Evolutionary conservation across 2,888 invertebrate genomes (phyloP).

Genomic region (Emmelina monodactyla): DNA sequence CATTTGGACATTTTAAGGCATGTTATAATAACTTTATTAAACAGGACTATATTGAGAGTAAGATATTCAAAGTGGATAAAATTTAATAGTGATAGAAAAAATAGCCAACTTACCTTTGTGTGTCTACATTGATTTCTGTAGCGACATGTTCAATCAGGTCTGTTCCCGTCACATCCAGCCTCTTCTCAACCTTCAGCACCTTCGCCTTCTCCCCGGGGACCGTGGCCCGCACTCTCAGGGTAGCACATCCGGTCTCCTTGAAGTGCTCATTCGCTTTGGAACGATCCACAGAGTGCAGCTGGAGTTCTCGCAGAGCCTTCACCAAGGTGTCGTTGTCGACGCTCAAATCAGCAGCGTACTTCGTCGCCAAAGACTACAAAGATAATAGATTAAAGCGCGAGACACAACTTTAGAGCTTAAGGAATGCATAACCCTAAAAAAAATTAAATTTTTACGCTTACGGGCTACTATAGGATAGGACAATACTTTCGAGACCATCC

Average conservation of each 20-base stretch:
- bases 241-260: constrained; percentile 75
- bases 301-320: constrained; percentile 68
- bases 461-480: background rate
- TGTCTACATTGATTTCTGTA: constrained; percentile 39
- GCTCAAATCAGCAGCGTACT: constrained; percentile 64
- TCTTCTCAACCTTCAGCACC: constrained; percentile 62
- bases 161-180: constrained; percentile 56
- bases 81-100: constrained; percentile 1
- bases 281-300: constrained; percentile 75
- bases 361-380: constrained; percentile 45
- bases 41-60: too few species aligned
- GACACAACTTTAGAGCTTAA: constrained; percentile 4
- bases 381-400: constrained; percentile 1
- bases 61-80: constrained; percentile 1
- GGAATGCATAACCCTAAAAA: too few species aligned
- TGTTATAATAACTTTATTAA: too few species aligned
- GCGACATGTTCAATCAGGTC: constrained; percentile 66
- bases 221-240: constrained; percentile 73
- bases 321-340: constrained; percentile 57
- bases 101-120: constrained; percentile 41
- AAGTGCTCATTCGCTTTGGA: constrained; percentile 74
- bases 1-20: too few species aligned
- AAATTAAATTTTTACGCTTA: background rate
- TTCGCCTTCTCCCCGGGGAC: constrained; percentile 56
- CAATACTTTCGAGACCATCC: too few species aligned